These are phyloP conservation scores for Luehdorfia chinensis DNA, from an alignment of 1,140 invertebrate species.

Conservation along the genomic window DNA sequence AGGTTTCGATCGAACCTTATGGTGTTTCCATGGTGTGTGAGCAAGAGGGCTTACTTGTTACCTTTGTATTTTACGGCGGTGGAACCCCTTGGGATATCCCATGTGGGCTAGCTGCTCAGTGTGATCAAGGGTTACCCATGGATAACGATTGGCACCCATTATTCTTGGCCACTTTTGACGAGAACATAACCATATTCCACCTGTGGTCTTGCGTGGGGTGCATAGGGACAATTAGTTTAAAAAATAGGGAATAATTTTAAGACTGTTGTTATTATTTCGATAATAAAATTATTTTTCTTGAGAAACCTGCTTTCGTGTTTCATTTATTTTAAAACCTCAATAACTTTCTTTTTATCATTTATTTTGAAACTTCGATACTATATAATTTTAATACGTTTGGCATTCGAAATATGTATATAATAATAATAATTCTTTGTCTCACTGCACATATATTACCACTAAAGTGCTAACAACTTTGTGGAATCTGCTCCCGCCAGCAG, in stretches of 20 bases:
- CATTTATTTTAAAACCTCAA: no score
- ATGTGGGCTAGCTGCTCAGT: slow-evolving; percentile 43
- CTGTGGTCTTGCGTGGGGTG: slow-evolving; percentile 14
- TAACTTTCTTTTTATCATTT: no score
- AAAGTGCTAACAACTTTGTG: no score
- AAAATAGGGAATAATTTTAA: background rate
- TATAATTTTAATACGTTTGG: no score
- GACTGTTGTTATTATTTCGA: background rate
- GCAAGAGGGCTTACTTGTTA: slow-evolving; percentile 11
- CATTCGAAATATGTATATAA: no score
- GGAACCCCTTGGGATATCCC: slow-evolving; percentile 36
- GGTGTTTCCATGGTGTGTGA: slow-evolving; percentile 23
- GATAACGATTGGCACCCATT: slow-evolving; percentile 18
- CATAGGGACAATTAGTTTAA: background rate
- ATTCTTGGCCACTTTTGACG: slow-evolving; percentile 19
- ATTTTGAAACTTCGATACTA: no score
- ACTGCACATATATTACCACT: no score
- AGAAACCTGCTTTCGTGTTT: no score
- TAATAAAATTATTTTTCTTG: no score
- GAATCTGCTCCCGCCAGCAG: no score
- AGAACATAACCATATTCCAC: slow-evolving; percentile 19
- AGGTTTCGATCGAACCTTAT: slow-evolving; percentile 4
- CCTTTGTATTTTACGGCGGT: slow-evolving; percentile 21
- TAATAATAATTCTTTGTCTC: no score
- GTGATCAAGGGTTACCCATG: slow-evolving; percentile 18